Conservation (phyloP, 2,797 vertebrate species). For the Bovichtus diacanthus region DNA sequence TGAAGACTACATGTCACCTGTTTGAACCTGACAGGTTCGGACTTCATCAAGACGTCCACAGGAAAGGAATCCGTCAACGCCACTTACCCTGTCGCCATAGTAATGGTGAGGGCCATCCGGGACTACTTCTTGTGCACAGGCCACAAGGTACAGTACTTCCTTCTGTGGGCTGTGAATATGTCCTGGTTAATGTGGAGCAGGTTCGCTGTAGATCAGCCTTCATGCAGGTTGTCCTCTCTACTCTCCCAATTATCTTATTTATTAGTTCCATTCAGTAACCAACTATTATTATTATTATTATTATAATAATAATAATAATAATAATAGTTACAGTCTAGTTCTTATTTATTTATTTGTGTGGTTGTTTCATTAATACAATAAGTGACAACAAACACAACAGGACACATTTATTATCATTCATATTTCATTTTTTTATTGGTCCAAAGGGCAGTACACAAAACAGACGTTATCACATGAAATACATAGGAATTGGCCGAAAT, state of each 20-base stretch:
- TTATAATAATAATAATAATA: neutral
- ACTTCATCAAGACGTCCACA: slow-evolving; percentile 99
- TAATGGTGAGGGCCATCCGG: slow-evolving; percentile 95
- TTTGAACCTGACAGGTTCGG: slow-evolving; percentile 87
- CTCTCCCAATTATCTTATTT: no score
- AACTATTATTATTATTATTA: no score
- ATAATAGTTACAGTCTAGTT: neutral
- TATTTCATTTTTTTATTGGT: neutral
- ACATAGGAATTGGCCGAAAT: neutral
- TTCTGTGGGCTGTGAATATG: neutral
- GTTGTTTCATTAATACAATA: neutral
- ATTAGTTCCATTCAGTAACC: neutral
- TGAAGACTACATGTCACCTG: slow-evolving; percentile 11
- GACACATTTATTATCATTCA: no score
- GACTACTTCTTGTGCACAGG: slow-evolving; percentile 93
- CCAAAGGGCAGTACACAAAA: neutral
- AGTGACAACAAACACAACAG: no score
- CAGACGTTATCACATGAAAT: neutral
- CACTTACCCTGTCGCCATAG: slow-evolving; percentile 92
- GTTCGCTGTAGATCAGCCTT: neutral
- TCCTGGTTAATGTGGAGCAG: slow-evolving; percentile 2
- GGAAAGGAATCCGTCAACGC: slow-evolving; percentile 97
- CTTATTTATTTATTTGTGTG: neutral
- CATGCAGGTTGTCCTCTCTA: neutral
- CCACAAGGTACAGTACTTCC: slow-evolving; percentile 86